Conservation (phyloP, 2,888 invertebrate genomes). For the Eubasilissa splendida region DNA sequence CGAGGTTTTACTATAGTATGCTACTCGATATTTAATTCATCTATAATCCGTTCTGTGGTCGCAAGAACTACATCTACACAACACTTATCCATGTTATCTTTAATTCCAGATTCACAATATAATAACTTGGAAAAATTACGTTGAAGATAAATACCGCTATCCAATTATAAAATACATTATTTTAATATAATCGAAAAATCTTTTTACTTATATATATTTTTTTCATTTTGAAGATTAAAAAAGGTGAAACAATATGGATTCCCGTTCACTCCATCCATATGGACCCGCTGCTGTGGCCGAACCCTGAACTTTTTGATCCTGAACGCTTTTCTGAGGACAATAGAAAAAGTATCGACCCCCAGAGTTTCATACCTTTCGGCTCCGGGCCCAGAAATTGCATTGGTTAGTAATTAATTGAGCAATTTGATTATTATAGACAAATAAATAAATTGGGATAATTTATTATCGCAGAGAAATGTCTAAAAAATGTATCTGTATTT, state of each 20-base stretch:
- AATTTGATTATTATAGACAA: background rate
- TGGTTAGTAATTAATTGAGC: conserved; percentile 59
- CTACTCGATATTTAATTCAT: no score
- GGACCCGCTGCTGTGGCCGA: conserved; percentile 62
- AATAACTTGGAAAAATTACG: no score
- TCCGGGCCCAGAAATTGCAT: conserved; percentile 63
- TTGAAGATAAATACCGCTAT: no score
- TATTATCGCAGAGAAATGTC: no score
- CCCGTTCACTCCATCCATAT: conserved; percentile 63
- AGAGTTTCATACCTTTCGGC: conserved; percentile 63
- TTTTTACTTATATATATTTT: background rate
- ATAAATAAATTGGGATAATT: background rate
- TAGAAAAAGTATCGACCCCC: conserved; percentile 60
- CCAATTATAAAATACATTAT: no score
- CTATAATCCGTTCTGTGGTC: no score
- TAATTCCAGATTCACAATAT: no score
- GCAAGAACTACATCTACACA: no score
- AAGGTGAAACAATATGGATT: conserved; percentile 62
- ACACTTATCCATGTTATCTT: no score
- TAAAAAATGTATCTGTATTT: no score
- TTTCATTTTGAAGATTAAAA: conserved; percentile 59
- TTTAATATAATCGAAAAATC: no score
- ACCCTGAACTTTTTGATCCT: conserved; percentile 65
- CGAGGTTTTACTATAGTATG: no score
- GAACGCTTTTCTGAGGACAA: conserved; percentile 63